phyloP scores from a whole-genome alignment of 2,113 vertebrate species.

The Ploceus nigricollis region DNA sequence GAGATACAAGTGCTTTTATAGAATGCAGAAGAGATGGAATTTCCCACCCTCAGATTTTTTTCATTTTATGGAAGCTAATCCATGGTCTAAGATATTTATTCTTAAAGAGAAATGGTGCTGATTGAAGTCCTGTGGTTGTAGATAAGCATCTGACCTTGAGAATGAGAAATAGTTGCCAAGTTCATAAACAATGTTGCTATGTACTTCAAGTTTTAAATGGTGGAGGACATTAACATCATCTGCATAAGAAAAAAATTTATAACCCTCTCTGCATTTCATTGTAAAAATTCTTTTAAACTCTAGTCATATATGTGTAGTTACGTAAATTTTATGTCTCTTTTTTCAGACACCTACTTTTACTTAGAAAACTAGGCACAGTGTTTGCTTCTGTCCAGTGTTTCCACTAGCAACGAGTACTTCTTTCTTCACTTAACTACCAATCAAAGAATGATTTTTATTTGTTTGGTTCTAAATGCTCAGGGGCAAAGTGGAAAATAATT shows the following conservation, averaged over 20 bases:
- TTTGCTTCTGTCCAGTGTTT: not conserved
- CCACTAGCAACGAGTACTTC: not conserved
- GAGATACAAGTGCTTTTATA: not conserved
- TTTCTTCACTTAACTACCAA: not conserved
- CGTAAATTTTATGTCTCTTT: not conserved
- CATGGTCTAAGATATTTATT: not conserved
- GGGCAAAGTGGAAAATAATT: not conserved
- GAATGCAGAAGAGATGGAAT: not conserved
- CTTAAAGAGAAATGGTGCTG: not conserved
- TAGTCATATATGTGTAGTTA: not conserved
- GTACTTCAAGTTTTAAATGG: not conserved
- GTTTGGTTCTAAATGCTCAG: not conserved
- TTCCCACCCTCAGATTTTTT: not conserved
- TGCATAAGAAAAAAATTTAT: not conserved
- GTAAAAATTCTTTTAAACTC: not conserved
- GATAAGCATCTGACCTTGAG: slow-evolving; percentile 2
- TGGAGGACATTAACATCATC: not conserved
- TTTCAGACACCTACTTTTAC: not conserved
- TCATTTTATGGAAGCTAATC: not conserved
- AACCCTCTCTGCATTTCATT: not conserved
- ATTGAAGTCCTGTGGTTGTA: not conserved
- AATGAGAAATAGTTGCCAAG: not conserved
- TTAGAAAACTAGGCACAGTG: not conserved
- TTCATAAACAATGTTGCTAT: not conserved
- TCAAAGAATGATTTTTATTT: not conserved